Evolutionary conservation across 2,113 vertebrate species (phyloP).

Genomic region (Pardalotus punctatus): DNA sequence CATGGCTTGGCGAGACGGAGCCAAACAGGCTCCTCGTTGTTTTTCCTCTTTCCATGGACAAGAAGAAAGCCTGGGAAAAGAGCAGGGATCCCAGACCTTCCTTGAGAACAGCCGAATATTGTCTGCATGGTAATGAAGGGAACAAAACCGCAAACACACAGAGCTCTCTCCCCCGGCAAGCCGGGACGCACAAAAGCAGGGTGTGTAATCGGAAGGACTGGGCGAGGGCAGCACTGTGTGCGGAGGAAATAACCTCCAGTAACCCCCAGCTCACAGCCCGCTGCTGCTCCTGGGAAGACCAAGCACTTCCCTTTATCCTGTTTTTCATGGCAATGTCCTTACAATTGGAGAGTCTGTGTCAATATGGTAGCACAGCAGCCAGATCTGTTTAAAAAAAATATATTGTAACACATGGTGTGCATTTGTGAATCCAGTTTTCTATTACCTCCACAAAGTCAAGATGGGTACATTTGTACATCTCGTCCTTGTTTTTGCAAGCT

Average conservation of each 20-base stretch:
- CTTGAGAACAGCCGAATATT: slow-evolving; percentile 68
- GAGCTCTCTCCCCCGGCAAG: background rate
- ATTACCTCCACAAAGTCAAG: background rate
- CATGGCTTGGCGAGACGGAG: slow-evolving; percentile 57
- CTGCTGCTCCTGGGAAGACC: background rate
- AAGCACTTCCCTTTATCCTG: background rate
- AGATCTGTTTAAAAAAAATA: background rate
- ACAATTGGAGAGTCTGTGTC: background rate
- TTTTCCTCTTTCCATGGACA: slow-evolving; percentile 43
- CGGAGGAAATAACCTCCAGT: background rate
- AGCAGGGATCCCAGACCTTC: slow-evolving; percentile 52
- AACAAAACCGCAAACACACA: slow-evolving; percentile 2
- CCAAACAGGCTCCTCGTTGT: slow-evolving; percentile 67
- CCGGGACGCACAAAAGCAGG: background rate
- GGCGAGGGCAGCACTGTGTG: background rate
- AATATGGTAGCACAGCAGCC: background rate
- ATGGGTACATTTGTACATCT: background rate
- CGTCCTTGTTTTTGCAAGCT: background rate
- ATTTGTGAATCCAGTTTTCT: background rate
- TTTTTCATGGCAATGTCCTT: background rate
- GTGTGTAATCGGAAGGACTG: background rate
- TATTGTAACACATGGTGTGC: background rate
- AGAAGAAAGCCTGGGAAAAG: slow-evolving; percentile 74
- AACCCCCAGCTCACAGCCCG: background rate
- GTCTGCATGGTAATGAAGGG: slow-evolving; percentile 42